Base-by-base conservation (phyloP, 2,888 invertebrate species). In the Hanleya hanleyi region DNA sequence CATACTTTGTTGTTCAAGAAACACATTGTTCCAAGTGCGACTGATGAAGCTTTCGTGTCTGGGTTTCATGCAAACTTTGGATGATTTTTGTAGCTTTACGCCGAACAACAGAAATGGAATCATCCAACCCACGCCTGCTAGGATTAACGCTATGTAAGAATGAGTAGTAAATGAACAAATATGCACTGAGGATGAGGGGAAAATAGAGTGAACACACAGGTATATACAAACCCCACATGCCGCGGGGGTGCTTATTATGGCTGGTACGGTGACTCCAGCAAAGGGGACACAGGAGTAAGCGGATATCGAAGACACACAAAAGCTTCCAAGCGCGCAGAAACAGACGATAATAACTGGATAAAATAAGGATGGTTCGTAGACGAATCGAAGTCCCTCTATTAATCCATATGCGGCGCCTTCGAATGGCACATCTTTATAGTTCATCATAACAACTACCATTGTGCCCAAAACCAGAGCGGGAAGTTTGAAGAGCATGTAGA, bases 11-110 rank as follows among this genome's bases (percentile, higher is more conserved):
- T 81, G 82, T 50, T 84, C 84, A 12, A 77, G 67, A 35, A 79
- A 83, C 9, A 83, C 67, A 38, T 76, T 71, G 50, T 76, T 80
- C 79, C 80, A 83, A 2, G 79, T 75, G 26, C 72, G 76, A 15
- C 73, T 75, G 1, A 78, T 70, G 49, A 83, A 81, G 32, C 78
- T 70, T 38, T 77, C 76, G 18, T 79, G 77, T 33, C 76, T 71
- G 0, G 84, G 82, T 57, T 78, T 82, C 47, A 84, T 70, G 29
- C 82, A 71, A 18, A 70, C 69, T 12, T 69, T 49, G 7, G 78
- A 76, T 32, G 69, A 74, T 32, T 61, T 67, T 18, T 75, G 35
- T 3, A 64, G 5, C 22, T 64, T 64, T 37, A 35, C 36, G 15
- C 38, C 36, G 38, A 37, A 64, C 3, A 64, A 4, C 15, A 64